Conservation (phyloP, 2,888 invertebrate genomes). For the Drosophila formosana region DNA sequence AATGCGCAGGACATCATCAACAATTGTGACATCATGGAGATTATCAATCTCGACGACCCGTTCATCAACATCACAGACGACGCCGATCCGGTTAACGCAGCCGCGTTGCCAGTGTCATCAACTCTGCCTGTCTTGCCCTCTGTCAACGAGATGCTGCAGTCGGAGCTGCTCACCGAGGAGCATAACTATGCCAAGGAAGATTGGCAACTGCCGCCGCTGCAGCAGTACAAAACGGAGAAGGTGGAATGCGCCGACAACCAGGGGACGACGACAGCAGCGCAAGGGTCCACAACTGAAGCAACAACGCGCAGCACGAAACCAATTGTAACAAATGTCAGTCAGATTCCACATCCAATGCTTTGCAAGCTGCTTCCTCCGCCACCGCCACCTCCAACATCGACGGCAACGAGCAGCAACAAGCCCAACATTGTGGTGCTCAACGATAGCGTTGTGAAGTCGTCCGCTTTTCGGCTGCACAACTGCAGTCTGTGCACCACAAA, state of each 20-base stretch:
- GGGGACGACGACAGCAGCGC: not conserved
- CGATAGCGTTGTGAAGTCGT: constrained; percentile 84
- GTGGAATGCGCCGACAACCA: constrained; percentile 58
- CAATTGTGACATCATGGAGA: constrained; percentile 85
- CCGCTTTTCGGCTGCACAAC: constrained; percentile 81
- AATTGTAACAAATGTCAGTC: constrained; percentile 82
- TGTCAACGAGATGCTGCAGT: constrained; percentile 74
- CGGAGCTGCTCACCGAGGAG: constrained; percentile 80
- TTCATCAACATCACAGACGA: constrained; percentile 84
- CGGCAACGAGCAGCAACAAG: constrained; percentile 52
- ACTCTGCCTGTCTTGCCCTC: constrained; percentile 25
- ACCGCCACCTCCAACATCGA: constrained; percentile 37
- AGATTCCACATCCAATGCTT: constrained; percentile 68
- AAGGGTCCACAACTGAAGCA: not conserved
- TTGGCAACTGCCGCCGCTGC: constrained; percentile 70
- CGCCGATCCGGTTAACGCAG: constrained; percentile 55
- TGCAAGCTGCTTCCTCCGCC: constrained; percentile 58
- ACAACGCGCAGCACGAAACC: constrained; percentile 72
- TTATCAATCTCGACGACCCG: constrained; percentile 84
- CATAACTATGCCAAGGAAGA: constrained; percentile 84
- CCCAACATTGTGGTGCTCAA: constrained; percentile 85
- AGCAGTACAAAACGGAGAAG: constrained; percentile 82
- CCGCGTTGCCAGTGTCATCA: not conserved
- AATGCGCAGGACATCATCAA: constrained; percentile 84
- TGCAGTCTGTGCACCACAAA: constrained; percentile 82